Evolutionary conservation across 2,888 invertebrate species (phyloP).

Genomic region (Diplazon laetatorius): DNA sequence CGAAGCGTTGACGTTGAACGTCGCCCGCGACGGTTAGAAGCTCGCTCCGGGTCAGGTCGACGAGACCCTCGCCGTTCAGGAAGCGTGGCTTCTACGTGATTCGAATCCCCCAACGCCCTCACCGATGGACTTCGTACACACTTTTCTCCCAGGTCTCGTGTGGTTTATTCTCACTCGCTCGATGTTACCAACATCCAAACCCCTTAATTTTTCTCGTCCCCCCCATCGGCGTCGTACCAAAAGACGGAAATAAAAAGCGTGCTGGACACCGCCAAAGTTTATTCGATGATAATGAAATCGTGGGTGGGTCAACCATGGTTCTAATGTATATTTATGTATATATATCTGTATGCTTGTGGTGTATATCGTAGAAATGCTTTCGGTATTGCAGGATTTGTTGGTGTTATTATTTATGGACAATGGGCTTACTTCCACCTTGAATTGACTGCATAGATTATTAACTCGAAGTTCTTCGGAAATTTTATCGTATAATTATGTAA

Average conservation of each 20-base stretch:
- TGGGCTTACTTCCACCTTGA: background rate
- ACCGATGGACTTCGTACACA: constrained; percentile 61
- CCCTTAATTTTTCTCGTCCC: constrained; percentile 33
- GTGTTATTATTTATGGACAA: background rate
- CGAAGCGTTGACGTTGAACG: background rate
- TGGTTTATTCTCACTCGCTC: constrained; percentile 30
- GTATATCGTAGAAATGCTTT: constrained; percentile 20
- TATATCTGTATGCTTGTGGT: too few species aligned
- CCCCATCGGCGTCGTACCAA: constrained; percentile 33
- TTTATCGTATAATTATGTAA: background rate
- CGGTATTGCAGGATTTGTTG: constrained; percentile 29
- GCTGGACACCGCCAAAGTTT: constrained; percentile 35
- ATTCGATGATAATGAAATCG: constrained; percentile 50
- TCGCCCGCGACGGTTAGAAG: constrained; percentile 1
- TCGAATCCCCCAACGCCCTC: constrained; percentile 70
- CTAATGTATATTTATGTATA: constrained; percentile 36
- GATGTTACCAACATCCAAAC: background rate
- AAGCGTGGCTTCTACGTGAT: constrained; percentile 78
- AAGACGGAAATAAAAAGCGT: constrained; percentile 34
- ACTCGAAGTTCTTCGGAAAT: constrained; percentile 5
- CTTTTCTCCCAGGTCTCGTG: constrained; percentile 44
- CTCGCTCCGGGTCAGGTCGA: constrained; percentile 44
- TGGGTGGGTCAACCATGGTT: constrained; percentile 54
- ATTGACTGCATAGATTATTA: constrained; percentile 21
- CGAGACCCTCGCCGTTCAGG: constrained; percentile 68